phyloP scores from a whole-genome alignment of 1,140 invertebrate genomes.

The Bombus difficillimus region DNA sequence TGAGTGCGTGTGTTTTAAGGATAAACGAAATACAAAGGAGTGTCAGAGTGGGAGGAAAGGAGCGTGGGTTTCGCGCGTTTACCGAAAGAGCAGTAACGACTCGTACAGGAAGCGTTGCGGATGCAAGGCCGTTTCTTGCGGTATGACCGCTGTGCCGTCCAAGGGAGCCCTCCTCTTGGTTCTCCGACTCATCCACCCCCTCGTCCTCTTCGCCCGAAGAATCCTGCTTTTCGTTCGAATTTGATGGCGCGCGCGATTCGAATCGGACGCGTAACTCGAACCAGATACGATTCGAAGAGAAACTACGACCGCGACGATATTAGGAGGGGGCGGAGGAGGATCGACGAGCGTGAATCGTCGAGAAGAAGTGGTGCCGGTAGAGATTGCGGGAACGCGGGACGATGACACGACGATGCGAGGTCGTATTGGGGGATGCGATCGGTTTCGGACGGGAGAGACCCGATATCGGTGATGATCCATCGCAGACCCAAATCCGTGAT shows the following conservation, averaged over 20 bases:
- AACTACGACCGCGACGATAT: not conserved
- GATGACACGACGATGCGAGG: conserved; percentile 55
- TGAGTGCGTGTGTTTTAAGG: not conserved
- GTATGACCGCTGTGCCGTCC: conserved; percentile 75
- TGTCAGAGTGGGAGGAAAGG: not conserved
- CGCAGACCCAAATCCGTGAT: conserved; percentile 65
- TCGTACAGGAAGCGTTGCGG: conserved; percentile 81
- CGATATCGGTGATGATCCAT: conserved; percentile 65
- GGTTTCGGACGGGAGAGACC: conserved; percentile 34
- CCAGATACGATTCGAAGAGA: not conserved
- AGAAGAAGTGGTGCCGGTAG: conserved; percentile 10
- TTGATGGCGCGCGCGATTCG: conserved; percentile 1
- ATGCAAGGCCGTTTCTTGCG: conserved; percentile 79
- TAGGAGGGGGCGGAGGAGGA: conserved; percentile 17
- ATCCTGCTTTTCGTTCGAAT: conserved; percentile 64
- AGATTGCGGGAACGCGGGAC: conserved; percentile 39
- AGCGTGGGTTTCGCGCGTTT: conserved; percentile 71
- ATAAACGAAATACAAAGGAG: not conserved
- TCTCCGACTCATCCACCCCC: conserved; percentile 77
- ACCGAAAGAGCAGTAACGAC: conserved; percentile 79
- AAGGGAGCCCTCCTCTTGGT: conserved; percentile 76
- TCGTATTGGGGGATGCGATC: conserved; percentile 52
- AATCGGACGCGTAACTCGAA: not conserved
- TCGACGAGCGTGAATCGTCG: conserved; percentile 27
- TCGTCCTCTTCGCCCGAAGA: conserved; percentile 80